These are phyloP conservation scores for Phalera bucephala DNA, from an alignment of 2,888 invertebrate species.

Conservation along the genomic window DNA sequence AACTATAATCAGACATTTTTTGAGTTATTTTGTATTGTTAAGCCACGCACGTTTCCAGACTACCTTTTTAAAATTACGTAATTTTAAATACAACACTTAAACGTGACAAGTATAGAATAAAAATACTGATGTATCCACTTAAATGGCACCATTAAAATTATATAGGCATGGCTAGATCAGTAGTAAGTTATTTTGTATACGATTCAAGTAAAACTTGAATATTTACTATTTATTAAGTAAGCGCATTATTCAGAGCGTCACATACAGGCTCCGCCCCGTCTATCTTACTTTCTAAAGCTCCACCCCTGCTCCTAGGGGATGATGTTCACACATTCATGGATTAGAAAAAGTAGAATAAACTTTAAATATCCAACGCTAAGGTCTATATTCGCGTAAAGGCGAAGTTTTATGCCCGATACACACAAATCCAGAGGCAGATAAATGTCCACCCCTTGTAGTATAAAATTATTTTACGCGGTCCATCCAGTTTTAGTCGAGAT, in stretches of 20 bases:
- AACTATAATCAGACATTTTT: too few species aligned
- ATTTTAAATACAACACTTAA: too few species aligned
- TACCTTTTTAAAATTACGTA: too few species aligned
- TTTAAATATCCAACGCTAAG: conserved; percentile 26
- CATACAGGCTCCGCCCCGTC: conserved; percentile 47
- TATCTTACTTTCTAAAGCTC: conserved; percentile 43
- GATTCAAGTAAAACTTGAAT: too few species aligned
- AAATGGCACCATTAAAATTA: too few species aligned
- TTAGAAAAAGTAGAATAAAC: conserved; percentile 30
- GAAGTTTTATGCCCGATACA: conserved; percentile 17
- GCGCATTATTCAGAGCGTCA: conserved; percentile 5
- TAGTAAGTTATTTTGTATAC: too few species aligned
- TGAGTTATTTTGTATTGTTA: too few species aligned
- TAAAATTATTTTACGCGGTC: conserved; percentile 54
- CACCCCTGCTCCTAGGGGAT: conserved; percentile 50
- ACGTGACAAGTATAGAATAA: too few species aligned
- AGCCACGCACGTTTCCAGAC: too few species aligned
- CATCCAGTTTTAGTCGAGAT: conserved; percentile 43
- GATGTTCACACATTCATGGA: conserved; percentile 28
- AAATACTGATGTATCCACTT: too few species aligned
- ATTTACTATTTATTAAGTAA: too few species aligned
- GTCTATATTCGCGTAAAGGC: conserved; percentile 9
- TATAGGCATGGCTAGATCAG: too few species aligned
- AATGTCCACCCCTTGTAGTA: conserved; percentile 55
- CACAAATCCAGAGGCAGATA: conserved; percentile 23